Evolutionary conservation across 2,113 vertebrate genomes (phyloP), one percentile per base, ranked within the genome.

Genomic region (Gasterosteus nipponicus): DNA sequence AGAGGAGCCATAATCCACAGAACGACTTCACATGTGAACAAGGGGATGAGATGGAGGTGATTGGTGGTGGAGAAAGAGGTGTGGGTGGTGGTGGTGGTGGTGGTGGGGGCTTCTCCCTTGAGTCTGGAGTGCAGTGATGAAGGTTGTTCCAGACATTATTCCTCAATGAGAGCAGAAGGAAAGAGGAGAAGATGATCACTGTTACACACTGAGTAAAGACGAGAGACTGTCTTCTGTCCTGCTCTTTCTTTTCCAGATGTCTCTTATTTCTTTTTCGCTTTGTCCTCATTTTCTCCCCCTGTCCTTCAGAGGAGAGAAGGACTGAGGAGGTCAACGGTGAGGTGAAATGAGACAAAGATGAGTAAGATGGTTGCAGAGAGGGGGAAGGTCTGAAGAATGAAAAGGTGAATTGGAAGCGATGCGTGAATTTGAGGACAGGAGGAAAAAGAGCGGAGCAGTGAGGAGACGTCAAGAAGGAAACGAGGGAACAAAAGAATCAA

Each of bases 131-230:
- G 22, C 22, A 26, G 22, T 26, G 22, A 26, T 26, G 85, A 93
- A 93, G 92, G 91, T 92, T 90, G 91, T 89, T 84, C 73, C 72
- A 82, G 82, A 83, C 84, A 85, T 90, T 89, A 88, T 60, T 86
- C 74, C 84, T 83, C 73, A 73, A 26, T 73, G 81, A 83, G 73
- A 81, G 69, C 56, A 54, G 77, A 60, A 80, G 60, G 69, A 26
- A 26, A 80, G 53, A 80, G 51, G 61, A 79, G 81, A 78, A 7
- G 31, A 69, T 80, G 49, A 88, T 84, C 69, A 87, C 76, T 66
- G 35, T 59, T 69, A 53, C 54, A 57, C 74, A 73, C 76, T 26
- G 22, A 26, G 22, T 57, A 56, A 71, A 61, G 61, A 84, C 5
- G 69, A 74, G 49, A 12, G 29, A 18, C 35, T 78, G 64, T 81